phyloP scores from a whole-genome alignment of 2,888 invertebrate genomes.

The Saturnia pavonia region DNA sequence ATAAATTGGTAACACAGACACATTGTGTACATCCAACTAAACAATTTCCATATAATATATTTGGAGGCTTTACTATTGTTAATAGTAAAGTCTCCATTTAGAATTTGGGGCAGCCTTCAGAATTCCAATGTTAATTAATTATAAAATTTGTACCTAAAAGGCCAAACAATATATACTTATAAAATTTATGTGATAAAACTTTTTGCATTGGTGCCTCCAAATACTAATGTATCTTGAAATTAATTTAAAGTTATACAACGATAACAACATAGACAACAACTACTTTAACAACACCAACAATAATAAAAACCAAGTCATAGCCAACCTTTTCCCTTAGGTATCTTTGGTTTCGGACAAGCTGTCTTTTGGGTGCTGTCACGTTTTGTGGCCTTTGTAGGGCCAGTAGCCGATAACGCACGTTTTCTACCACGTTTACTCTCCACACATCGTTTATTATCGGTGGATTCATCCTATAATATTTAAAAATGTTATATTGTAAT shows the following conservation, averaged over 20 bases:
- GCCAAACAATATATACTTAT: not conserved
- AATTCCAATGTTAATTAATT: not conserved
- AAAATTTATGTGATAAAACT: not conserved
- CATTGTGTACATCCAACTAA: constrained; percentile 12
- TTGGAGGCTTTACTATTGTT: not conserved
- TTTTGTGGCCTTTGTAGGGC: constrained; percentile 48
- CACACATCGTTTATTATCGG: constrained; percentile 37
- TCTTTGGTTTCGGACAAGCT: constrained; percentile 49
- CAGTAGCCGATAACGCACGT: constrained; percentile 62
- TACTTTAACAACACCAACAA: not conserved
- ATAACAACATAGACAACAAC: not conserved
- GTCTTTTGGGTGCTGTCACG: constrained; percentile 41
- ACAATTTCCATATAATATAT: constrained; percentile 6
- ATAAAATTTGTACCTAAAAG: not conserved
- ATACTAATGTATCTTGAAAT: constrained; percentile 7
- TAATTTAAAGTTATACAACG: constrained; percentile 1
- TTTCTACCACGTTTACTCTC: constrained; percentile 66
- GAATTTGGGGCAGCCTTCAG: constrained; percentile 13
- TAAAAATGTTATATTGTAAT: not conserved
- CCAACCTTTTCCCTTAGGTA: constrained; percentile 54
- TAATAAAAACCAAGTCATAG: not conserved
- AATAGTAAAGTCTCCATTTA: constrained; percentile 10
- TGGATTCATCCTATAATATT: constrained; percentile 1
- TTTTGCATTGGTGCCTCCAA: constrained; percentile 15
- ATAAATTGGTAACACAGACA: not conserved